A percentile compares a stretch with the other conserved stretches of the same genome.
These are phyloP conservation scores for Drosophila longiperda DNA, from an alignment of 2,888 invertebrate genomes.

Conservation along the genomic window DNA sequence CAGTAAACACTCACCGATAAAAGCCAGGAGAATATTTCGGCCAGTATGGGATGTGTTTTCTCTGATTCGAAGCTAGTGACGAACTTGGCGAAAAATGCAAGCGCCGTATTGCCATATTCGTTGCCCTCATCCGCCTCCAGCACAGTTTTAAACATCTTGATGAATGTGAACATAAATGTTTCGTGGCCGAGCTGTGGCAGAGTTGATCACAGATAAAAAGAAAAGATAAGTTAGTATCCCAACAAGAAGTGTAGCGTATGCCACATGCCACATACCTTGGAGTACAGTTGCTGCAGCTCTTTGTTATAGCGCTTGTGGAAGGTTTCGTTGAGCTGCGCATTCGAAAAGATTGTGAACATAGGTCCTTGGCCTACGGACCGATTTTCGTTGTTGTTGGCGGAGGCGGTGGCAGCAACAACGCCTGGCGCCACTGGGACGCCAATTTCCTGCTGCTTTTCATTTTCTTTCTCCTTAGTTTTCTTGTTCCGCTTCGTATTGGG, in stretches of 20 bases:
- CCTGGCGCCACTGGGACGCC: background rate
- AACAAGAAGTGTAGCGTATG: background rate
- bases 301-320: conserved; percentile 88
- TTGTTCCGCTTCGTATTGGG: conserved; percentile 68
- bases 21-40: conserved; percentile 79
- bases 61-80: conserved; percentile 87
- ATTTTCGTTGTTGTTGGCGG: background rate
- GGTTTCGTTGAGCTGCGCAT: conserved; percentile 88
- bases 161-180: conserved; percentile 88
- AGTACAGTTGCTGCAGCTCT: conserved; percentile 87
- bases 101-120: conserved; percentile 88
- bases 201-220: background rate
- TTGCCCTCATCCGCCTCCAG: conserved; percentile 89
- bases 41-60: conserved; percentile 78
- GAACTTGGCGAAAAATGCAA: conserved; percentile 91
- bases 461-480: conserved; percentile 68
- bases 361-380: conserved; percentile 62
- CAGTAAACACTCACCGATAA: conserved; percentile 60
- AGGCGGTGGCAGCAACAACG: background rate
- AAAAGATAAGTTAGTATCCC: background rate
- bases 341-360: conserved; percentile 86
- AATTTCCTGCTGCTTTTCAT: conserved; percentile 64
- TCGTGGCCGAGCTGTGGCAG: conserved; percentile 86
- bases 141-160: conserved; percentile 88
- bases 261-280: conserved; percentile 86